Base-by-base conservation (phyloP, 2,113 vertebrate species). In the Siniperca knerii region DNA sequence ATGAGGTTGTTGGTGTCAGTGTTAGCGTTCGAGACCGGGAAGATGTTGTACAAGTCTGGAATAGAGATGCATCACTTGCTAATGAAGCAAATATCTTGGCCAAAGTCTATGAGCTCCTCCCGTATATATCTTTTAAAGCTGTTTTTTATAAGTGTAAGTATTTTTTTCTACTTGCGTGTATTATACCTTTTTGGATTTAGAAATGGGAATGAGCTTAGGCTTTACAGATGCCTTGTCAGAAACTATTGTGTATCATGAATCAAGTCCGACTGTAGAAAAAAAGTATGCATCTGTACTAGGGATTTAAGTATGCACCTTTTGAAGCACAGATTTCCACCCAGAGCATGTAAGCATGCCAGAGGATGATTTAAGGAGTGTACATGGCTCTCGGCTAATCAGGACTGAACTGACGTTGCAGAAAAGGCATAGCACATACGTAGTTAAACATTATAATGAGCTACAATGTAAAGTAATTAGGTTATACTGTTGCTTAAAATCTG, bases 71-170 rank as follows among this genome's bases (percentile, higher is more conserved):
- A 5, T 95, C 97, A 33, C 93, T 96, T 79, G 97, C 97, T 66
- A 96, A 90, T 1, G 97, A 98, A 96, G 97, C 98, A 1, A 97
- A 94, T 29, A 94, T 99, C 93, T 89, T 98, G 96, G 96, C 97
- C 71, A 99, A 98, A 92, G 96, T 99, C 91, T 95, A 97, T 61
- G 95, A 97, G 86, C 97, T 99, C 82, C 97, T 99, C 89, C 98
- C 98, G 15, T 93, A 92, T 86, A 96, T 96, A 4, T 81, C 96
- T 93, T 99, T 99, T 96, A 99, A 98, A 96, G 97, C 95, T 0
- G 97, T 97, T 83, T 99, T 99, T 97, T 99, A 99, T 97, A 99
- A 99, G 93, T 94, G 98, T 99, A 94, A 98, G 98, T 98, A 88
- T 93, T 33, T 4, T 67, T 54, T 35, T 18, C 12, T 20, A 15